Conservation (phyloP, 2,888 invertebrate genomes). For the Xylocampa areola region DNA sequence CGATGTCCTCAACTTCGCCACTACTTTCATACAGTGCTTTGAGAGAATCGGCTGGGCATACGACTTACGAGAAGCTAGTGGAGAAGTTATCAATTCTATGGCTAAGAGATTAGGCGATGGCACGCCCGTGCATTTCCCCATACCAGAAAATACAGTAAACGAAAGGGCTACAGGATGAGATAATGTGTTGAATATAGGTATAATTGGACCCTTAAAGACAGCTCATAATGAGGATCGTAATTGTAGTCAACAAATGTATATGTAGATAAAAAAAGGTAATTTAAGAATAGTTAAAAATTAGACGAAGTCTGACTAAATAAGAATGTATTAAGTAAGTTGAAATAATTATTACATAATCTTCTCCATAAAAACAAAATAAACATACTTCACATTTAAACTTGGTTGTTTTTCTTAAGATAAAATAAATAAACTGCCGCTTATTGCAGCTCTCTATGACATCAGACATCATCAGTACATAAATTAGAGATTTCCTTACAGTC, state of each 20-base stretch:
- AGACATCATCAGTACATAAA: background rate
- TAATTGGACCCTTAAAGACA: background rate
- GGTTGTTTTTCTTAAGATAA: conserved; percentile 10
- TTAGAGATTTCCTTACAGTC: conserved; percentile 1
- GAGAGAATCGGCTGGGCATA: conserved; percentile 84
- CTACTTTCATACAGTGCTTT: conserved; percentile 77
- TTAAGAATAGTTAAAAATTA: conserved; percentile 5
- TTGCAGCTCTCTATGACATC: too few species aligned
- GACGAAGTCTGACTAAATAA: conserved; percentile 19
- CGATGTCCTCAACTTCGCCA: conserved; percentile 81
- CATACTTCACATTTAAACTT: background rate
- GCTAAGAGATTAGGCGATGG: conserved; percentile 84
- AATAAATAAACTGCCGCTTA: background rate
- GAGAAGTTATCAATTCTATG: conserved; percentile 81
- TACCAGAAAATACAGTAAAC: conserved; percentile 44
- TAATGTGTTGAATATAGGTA: conserved; percentile 1
- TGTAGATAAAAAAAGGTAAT: background rate
- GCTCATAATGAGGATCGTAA: conserved; percentile 4
- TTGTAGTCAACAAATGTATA: conserved; percentile 7
- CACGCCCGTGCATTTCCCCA: conserved; percentile 79
- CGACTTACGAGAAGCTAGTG: conserved; percentile 80
- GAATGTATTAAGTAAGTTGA: conserved; percentile 11
- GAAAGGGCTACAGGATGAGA: conserved; percentile 57
- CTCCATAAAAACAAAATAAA: conserved; percentile 3
- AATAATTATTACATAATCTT: background rate